A percentile compares a stretch with the other conserved stretches of the same genome.
Conservation (phyloP, 2,113 vertebrate genomes). For the Ornithorhynchus anatinus region DNA sequence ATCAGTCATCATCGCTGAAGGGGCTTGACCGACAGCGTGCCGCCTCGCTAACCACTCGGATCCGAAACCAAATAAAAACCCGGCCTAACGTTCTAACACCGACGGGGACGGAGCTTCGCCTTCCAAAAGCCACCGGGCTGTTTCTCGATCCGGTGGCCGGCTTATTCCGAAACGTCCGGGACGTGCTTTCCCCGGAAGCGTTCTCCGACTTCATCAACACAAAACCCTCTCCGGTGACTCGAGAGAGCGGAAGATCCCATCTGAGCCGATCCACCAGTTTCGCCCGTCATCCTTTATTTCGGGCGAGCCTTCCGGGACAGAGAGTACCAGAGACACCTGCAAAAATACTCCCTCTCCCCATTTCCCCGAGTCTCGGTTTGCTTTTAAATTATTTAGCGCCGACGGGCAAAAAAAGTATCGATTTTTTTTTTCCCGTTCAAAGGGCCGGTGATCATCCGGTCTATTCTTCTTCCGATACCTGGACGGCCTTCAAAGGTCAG, state of each 20-base stretch:
- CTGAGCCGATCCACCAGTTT: not conserved
- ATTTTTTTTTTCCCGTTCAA: not conserved
- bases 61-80: too few species aligned
- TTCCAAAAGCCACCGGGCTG: too few species aligned
- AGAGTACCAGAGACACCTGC: not conserved
- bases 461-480: constrained; percentile 6
- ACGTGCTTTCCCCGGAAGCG: not conserved
- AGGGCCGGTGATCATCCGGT: too few species aligned
- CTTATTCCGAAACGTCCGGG: not conserved
- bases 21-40: too few species aligned
- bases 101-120: too few species aligned
- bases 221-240: too few species aligned
- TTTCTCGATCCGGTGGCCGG: too few species aligned
- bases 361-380: not conserved
- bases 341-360: constrained; percentile 6
- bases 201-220: not conserved
- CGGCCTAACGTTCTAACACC: too few species aligned
- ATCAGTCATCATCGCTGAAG: too few species aligned
- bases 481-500: not conserved
- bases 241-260: too few species aligned
- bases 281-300: not conserved
- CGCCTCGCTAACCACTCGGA: too few species aligned
- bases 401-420: not conserved
- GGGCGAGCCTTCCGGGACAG: not conserved
- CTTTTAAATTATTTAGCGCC: constrained; percentile 8